A percentile compares a stretch with the other conserved stretches of the same genome.
Conservation (phyloP, 2,797 vertebrate species). For the Eulemur rubriventer region DNA sequence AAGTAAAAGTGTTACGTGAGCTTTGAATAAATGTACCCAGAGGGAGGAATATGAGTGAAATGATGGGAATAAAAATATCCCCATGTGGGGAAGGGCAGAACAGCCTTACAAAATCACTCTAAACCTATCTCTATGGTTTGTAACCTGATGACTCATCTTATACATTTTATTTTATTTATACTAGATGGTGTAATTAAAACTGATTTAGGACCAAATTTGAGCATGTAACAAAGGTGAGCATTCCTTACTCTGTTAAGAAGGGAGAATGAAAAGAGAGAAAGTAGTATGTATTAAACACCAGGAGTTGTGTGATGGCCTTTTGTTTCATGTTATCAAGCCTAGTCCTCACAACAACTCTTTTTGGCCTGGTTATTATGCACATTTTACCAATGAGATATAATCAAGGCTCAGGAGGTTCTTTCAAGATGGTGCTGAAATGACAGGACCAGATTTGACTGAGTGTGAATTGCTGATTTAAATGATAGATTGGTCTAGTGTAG, state of each 20-base stretch:
- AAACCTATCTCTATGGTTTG: background rate
- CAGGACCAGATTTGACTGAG: background rate
- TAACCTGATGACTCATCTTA: background rate
- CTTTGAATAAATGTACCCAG: background rate
- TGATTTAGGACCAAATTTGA: background rate
- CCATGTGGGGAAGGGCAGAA: background rate
- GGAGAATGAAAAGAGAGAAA: background rate
- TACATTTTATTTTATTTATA: background rate
- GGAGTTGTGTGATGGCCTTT: background rate
- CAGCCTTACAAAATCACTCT: background rate
- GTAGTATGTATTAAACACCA: background rate
- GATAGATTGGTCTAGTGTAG: background rate
- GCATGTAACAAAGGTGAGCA: background rate
- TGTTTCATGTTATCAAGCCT: background rate
- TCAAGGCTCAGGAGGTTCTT: background rate
- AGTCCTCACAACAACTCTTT: background rate
- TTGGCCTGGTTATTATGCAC: background rate
- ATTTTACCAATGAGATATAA: background rate
- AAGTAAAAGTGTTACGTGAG: background rate
- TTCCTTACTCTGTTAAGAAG: background rate
- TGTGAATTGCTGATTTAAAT: background rate
- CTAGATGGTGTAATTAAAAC: background rate
- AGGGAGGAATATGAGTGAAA: background rate
- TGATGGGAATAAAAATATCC: background rate
- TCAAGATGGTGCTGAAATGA: background rate